A percentile compares a stretch with the other conserved stretches of the same genome.
Evolutionary conservation across 1,140 invertebrate species (phyloP).

Genomic region (Theocolax elegans): DNA sequence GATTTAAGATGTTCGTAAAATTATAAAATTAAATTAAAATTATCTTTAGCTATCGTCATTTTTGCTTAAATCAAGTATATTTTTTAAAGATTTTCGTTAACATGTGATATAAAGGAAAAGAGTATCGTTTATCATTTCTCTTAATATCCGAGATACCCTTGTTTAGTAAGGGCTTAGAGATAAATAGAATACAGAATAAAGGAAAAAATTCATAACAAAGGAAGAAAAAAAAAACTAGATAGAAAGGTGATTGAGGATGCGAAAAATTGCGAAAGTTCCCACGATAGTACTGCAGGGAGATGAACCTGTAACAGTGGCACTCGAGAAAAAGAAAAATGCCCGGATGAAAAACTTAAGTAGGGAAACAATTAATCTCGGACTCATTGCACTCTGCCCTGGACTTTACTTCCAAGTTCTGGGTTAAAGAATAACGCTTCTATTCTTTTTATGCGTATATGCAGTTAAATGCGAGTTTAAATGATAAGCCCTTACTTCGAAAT

Average conservation of each 20-base stretch:
- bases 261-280: conserved; percentile 24
- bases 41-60: too few relatives aligned
- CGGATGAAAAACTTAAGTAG: conserved; percentile 25
- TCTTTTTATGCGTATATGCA: too few relatives aligned
- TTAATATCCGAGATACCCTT: background rate
- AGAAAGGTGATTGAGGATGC: conserved; percentile 25
- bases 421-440: too few relatives aligned
- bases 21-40: too few relatives aligned
- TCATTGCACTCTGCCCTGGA: too few relatives aligned
- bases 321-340: background rate
- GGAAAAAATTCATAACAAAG: conserved; percentile 38
- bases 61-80: too few relatives aligned
- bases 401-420: too few relatives aligned
- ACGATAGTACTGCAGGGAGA: background rate
- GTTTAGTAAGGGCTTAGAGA: background rate
- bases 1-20: too few relatives aligned
- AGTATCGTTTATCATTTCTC: conserved; percentile 51
- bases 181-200: background rate
- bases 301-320: background rate
- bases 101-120: too few relatives aligned
- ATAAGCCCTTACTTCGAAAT: too few relatives aligned
- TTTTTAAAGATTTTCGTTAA: too few relatives aligned
- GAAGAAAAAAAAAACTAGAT: background rate
- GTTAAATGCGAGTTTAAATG: too few relatives aligned
- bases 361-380: conserved; percentile 35